phyloP scores from a whole-genome alignment of 2,113 vertebrate genomes.

The Coptodon bakossiorum region DNA sequence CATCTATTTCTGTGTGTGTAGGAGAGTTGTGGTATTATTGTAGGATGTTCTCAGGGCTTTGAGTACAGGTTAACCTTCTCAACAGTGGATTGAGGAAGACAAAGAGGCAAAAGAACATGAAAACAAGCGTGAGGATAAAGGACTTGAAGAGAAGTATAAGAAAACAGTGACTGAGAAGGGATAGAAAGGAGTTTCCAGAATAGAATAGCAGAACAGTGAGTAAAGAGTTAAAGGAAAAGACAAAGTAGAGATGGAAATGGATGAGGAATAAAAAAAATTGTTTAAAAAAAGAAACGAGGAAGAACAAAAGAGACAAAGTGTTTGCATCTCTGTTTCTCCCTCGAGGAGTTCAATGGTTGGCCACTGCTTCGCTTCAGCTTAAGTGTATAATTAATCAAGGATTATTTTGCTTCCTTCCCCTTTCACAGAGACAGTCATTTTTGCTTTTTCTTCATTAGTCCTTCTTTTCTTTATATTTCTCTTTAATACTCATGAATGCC shows the following conservation, averaged over 20 bases:
- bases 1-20: background rate
- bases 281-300: background rate
- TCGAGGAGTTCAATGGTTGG: constrained; percentile 14
- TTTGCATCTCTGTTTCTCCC: background rate
- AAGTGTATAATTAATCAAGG: constrained; percentile 12
- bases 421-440: background rate
- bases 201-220: background rate
- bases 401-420: background rate
- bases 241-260: background rate
- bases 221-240: background rate
- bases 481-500: background rate
- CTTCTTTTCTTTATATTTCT: background rate
- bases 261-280: background rate
- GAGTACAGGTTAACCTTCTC: background rate
- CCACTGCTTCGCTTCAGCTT: background rate
- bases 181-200: background rate
- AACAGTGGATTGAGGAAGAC: background rate
- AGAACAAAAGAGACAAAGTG: background rate
- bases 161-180: background rate
- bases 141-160: background rate
- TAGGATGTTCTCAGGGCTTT: background rate
- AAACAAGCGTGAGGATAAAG: background rate
- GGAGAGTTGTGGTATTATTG: background rate
- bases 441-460: background rate
- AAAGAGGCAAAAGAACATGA: background rate